Evolutionary conservation across 2,888 invertebrate genomes (phyloP).

Genomic region (Chymomyza caudatula): DNA sequence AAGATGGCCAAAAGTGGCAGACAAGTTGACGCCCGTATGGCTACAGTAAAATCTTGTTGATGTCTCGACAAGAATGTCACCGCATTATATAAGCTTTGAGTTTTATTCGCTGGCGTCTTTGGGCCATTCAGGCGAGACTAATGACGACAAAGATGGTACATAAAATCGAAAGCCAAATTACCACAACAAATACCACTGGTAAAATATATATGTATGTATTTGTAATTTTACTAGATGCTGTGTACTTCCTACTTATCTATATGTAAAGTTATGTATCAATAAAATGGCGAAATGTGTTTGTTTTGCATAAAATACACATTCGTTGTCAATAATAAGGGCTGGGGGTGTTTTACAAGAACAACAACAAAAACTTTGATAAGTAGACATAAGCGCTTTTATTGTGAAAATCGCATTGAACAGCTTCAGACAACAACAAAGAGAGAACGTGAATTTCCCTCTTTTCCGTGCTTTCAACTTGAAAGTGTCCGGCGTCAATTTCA

Average conservation of each 20-base stretch:
- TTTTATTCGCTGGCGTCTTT: constrained; percentile 19
- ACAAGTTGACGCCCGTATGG: constrained; percentile 33
- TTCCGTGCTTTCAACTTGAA: background rate
- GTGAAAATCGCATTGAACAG: background rate
- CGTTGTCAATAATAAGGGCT: background rate
- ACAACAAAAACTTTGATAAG: constrained; percentile 59
- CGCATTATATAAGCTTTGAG: constrained; percentile 39
- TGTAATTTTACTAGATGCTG: background rate
- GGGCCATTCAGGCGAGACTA: constrained; percentile 38
- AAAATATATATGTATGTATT: too few species aligned
- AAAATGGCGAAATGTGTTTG: constrained; percentile 34
- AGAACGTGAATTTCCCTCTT: background rate
- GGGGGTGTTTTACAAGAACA: constrained; percentile 6
- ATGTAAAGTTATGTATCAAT: constrained; percentile 29
- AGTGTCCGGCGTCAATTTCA: background rate
- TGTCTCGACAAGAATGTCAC: constrained; percentile 36
- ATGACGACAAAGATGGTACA: constrained; percentile 29
- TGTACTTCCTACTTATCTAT: background rate
- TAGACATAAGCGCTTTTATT: constrained; percentile 31
- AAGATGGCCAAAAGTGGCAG: constrained; percentile 35
- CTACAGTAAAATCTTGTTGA: too few species aligned
- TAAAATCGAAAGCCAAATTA: constrained; percentile 39
- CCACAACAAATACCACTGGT: constrained; percentile 25
- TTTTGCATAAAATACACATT: constrained; percentile 27
- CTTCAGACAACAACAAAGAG: constrained; percentile 5